Evolutionary conservation across 1,140 invertebrate species (phyloP).

Genomic region (Aleiodes sp.): DNA sequence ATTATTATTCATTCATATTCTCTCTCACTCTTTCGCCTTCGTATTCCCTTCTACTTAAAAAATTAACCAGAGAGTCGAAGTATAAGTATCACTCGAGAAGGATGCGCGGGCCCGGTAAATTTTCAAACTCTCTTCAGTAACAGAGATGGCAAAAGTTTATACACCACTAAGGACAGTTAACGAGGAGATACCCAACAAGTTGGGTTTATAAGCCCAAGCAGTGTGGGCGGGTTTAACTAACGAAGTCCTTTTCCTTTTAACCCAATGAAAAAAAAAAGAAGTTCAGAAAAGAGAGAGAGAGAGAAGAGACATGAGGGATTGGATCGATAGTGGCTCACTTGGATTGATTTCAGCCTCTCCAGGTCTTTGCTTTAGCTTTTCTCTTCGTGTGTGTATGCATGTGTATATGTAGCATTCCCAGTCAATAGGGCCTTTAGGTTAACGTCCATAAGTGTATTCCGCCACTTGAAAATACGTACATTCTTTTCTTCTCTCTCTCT

Average conservation of each 20-base stretch:
- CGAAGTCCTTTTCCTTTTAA: slow-evolving; percentile 28
- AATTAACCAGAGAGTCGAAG: not conserved
- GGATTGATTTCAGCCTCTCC: slow-evolving; percentile 38
- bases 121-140: not conserved
- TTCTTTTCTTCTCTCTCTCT: not conserved
- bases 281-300: not conserved
- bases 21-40: not conserved
- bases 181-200: slow-evolving; percentile 27
- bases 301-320: slow-evolving; percentile 11
- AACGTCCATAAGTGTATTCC: not conserved
- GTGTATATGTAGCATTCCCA: slow-evolving; percentile 11
- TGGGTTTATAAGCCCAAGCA: not conserved
- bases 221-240: slow-evolving; percentile 40
- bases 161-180: slow-evolving; percentile 25
- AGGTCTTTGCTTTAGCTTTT: slow-evolving; percentile 8
- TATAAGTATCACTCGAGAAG: not conserved
- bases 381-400: not conserved
- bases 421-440: not conserved
- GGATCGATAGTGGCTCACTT: slow-evolving; percentile 38
- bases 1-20: not conserved
- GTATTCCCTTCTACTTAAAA: not conserved
- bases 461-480: not conserved
- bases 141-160: slow-evolving; percentile 11
- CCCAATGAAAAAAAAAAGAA: not conserved
- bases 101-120: not conserved